Conservation (phyloP, 1,140 invertebrate species). For the Pemphigus obesinymphae region DNA sequence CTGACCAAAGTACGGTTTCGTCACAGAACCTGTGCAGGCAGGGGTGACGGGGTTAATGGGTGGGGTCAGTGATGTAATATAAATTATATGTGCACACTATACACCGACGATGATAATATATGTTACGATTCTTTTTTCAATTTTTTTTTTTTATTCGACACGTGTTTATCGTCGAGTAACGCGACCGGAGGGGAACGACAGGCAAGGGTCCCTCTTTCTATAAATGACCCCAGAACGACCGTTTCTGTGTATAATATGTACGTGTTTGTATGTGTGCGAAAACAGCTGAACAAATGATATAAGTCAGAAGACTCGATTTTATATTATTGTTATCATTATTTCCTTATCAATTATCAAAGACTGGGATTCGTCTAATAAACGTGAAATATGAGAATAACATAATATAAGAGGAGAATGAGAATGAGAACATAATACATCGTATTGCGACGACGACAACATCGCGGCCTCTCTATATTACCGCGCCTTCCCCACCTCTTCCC, state of each 20-base stretch:
- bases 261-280: neutral
- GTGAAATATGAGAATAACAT: neutral
- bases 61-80: too few species aligned
- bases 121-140: too few species aligned
- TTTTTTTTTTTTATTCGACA: neutral
- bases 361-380: constrained; percentile 10
- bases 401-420: too few species aligned
- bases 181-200: neutral
- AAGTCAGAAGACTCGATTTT: neutral
- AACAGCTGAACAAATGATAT: constrained; percentile 12
- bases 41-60: too few species aligned
- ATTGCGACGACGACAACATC: neutral
- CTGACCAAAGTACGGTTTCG: too few species aligned
- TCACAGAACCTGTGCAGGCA: too few species aligned
- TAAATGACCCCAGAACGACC: neutral
- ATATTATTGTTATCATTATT: neutral
- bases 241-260: neutral
- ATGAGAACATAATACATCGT: too few species aligned
- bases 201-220: neutral
- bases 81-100: too few species aligned
- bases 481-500: neutral
- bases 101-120: too few species aligned
- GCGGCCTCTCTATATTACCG: neutral
- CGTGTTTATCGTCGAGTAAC: neutral
- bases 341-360: neutral